Conservation (phyloP, 2,113 vertebrate species). For the Pungitius pungitius region DNA sequence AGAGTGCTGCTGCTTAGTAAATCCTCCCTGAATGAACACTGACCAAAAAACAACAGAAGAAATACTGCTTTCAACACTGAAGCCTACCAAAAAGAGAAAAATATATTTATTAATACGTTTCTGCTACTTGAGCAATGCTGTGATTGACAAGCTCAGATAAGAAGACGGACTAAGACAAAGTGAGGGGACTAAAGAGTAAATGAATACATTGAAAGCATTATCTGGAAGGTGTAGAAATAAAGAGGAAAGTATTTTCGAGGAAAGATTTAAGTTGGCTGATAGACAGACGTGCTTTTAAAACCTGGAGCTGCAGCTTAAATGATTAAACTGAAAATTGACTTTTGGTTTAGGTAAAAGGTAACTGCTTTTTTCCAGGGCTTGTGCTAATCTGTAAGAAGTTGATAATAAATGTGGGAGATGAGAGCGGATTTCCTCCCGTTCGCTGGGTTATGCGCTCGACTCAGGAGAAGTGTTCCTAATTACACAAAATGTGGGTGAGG, state of each 20-base stretch:
- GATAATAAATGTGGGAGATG: not conserved
- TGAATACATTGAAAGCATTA: not conserved
- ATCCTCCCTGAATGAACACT: not conserved
- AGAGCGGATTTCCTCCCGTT: not conserved
- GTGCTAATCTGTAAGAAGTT: not conserved
- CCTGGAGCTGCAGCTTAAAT: not conserved
- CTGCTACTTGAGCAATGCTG: not conserved
- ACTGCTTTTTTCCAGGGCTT: not conserved
- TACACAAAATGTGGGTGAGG: constrained; percentile 28
- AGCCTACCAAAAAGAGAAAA: not conserved
- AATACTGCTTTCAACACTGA: not conserved
- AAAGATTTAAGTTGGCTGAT: not conserved
- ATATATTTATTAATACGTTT: not conserved
- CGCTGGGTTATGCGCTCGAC: constrained; percentile 40
- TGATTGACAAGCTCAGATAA: not conserved
- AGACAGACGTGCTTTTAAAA: constrained; percentile 6
- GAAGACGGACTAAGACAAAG: not conserved
- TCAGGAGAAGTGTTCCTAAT: constrained; percentile 40
- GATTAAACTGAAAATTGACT: not conserved
- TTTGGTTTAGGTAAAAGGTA: not conserved
- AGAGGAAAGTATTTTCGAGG: not conserved
- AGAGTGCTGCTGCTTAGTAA: not conserved
- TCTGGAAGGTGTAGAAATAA: not conserved
- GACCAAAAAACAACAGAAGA: not conserved
- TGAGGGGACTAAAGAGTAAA: not conserved